phyloP scores from a whole-genome alignment of 2,113 vertebrate species.

The Alces alces region DNA sequence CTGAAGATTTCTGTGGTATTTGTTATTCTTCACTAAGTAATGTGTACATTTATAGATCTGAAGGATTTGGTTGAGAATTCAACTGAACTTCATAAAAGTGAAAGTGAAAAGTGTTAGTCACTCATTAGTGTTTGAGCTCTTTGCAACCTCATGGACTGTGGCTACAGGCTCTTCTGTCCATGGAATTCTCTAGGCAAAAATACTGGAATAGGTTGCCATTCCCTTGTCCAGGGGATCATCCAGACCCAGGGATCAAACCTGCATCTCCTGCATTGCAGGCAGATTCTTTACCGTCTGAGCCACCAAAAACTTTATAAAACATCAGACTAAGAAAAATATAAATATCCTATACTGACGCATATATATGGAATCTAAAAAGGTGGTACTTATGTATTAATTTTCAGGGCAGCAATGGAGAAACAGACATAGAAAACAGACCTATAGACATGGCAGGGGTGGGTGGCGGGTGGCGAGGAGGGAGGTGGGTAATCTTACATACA shows the following conservation, averaged over 20 bases:
- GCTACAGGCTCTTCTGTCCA: background rate
- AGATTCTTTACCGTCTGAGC: background rate
- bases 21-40: slow-evolving; percentile 8
- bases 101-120: background rate
- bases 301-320: background rate
- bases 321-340: background rate
- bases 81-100: background rate
- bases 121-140: background rate
- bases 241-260: background rate
- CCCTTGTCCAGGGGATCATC: background rate
- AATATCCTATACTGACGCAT: background rate
- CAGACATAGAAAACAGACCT: background rate
- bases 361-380: background rate
- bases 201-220: background rate
- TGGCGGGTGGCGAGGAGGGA: background rate
- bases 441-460: background rate
- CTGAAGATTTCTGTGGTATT: background rate
- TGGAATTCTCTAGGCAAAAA: background rate
- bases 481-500: background rate
- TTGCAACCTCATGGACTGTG: background rate
- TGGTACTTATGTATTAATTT: background rate
- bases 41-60: background rate
- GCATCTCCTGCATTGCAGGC: background rate
- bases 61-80: slow-evolving; percentile 1
- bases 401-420: background rate